A percentile compares a stretch with the other conserved stretches of the same genome.
Evolutionary conservation across 2,113 vertebrate genomes (phyloP).

Genomic region (Mesitornis unicolor): DNA sequence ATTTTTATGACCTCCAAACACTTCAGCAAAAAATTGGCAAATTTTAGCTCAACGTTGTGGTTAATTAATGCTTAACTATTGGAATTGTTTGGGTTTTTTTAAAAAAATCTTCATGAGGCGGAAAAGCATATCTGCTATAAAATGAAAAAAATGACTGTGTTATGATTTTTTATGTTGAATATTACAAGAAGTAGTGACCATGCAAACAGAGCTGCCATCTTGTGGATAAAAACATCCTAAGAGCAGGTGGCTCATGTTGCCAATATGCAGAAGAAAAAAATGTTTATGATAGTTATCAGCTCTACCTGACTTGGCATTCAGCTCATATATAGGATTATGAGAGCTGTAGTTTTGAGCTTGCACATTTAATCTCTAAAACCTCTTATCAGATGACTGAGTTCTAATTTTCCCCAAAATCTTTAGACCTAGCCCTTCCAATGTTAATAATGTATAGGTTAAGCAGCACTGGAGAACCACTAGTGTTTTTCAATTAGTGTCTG

Average conservation of each 20-base stretch:
- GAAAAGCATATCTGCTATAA: not conserved
- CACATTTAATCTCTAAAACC: not conserved
- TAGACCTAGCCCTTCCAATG: not conserved
- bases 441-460: constrained; percentile 40
- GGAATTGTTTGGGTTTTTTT: not conserved
- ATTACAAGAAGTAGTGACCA: not conserved
- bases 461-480: not conserved
- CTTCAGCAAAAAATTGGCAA: not conserved
- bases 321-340: not conserved
- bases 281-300: not conserved
- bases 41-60: not conserved
- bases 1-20: not conserved
- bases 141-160: accelerated
- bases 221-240: constrained; percentile 30
- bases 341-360: not conserved
- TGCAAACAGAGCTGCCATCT: constrained; percentile 62
- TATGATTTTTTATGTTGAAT: not conserved
- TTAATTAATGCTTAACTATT: not conserved
- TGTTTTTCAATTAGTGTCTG: constrained; percentile 58
- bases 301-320: not conserved
- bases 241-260: not conserved
- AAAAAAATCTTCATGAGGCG: not conserved
- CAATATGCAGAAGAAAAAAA: not conserved
- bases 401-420: constrained; percentile 8
- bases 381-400: not conserved